These are phyloP conservation scores for Periplaneta americana DNA, from an alignment of 1,140 invertebrate genomes.

Conservation along the genomic window DNA sequence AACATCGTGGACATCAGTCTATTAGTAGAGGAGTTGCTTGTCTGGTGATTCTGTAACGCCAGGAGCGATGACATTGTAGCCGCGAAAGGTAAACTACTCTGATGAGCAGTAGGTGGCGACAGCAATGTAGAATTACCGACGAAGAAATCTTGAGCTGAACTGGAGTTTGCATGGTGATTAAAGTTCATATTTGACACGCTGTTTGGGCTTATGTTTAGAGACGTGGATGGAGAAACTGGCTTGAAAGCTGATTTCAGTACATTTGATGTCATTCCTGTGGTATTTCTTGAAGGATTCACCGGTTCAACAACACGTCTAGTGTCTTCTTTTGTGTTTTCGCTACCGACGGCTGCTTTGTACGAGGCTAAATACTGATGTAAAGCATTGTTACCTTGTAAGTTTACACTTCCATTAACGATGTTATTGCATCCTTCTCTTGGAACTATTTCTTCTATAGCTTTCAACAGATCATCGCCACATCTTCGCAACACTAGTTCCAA, in stretches of 20 bases:
- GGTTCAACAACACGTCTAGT: background rate
- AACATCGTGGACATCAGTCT: background rate
- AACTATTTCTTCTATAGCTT: constrained; percentile 65
- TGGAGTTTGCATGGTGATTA: background rate
- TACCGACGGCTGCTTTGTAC: background rate
- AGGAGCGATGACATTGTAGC: background rate
- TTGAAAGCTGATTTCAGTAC: background rate
- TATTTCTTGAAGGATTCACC: background rate
- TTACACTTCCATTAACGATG: background rate
- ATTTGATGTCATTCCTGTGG: background rate
- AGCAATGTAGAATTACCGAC: background rate
- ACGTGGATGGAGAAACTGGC: background rate
- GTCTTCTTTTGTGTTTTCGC: background rate
- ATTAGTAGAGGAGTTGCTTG: background rate
- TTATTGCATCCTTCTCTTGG: constrained; percentile 24
- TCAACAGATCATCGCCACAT: constrained; percentile 80
- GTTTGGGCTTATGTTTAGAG: background rate
- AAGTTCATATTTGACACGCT: background rate
- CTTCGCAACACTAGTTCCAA: constrained; percentile 80
- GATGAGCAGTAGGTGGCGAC: background rate
- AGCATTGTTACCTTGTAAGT: background rate
- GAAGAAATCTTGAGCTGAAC: background rate
- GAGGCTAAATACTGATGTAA: background rate
- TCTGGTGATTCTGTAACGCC: background rate
- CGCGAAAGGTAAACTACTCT: background rate